Evolutionary conservation across 2,113 vertebrate species (phyloP), one percentile per base, ranked within the genome.

Genomic region (Maccullochella peelii): DNA sequence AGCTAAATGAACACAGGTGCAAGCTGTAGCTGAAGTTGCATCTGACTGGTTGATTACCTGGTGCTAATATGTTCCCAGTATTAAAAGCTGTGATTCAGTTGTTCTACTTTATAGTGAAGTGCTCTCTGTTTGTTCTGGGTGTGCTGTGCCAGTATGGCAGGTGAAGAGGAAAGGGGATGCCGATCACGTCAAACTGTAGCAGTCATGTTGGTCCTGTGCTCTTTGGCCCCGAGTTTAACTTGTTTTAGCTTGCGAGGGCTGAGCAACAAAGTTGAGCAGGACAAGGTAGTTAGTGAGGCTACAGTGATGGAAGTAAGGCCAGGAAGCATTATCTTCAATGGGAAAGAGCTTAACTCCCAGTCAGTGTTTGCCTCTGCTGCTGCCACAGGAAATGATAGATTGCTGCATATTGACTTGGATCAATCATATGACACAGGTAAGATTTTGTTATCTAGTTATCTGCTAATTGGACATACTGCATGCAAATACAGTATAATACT

Each of bases 171-270:
- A 11, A 25, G 33, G 27, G 54, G 40, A 15, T 0, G 21, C n/a
- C 42, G 36, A 20, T 61, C 11, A 27, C 16, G 25, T 36, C 73
- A 72, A 47, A 36, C 33, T 36, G 50, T 85, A 18, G 88, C 62
- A 27, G 66, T 83, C 27, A 5, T 61, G 1, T 61, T 87, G 23
- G 30, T 91, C 38, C 27, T 91, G 58, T 86, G 30, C 49, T 71
- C 25, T 75, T 71, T 88, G 27, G 52, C 12, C 1, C 12, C 3
- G 3, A 61, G 63, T 81, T 55, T 73, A 38, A 69, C 30, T 25
- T 82, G 63, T 80, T 80, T 84, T 42, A 57, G 54, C 12, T 72
- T 86, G 69, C 8, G 0, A n/a, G 8, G 33, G 4, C 23, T 82
- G 8, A 15, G 12, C 3, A 25, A 67, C 10, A 30, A 44, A 1